Base-by-base conservation (phyloP, 2,797 vertebrate species). In the Propithecus deckenii region DNA sequence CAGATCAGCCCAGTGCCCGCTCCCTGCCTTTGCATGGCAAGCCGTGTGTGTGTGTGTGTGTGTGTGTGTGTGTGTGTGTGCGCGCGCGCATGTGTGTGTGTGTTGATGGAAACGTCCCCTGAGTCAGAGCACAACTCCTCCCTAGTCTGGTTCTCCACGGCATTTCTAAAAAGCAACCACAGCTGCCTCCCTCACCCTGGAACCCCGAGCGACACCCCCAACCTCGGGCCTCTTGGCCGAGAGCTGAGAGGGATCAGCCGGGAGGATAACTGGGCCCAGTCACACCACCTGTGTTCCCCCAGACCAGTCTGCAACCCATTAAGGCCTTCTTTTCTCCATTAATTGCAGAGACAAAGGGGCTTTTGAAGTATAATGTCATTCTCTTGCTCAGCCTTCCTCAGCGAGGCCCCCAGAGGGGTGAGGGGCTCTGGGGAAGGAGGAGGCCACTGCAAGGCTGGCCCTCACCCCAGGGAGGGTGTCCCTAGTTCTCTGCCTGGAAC, bases 281-380 rank as follows among this genome's bases (percentile, higher is more conserved):
- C 98, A 96, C 74, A 38, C 97, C 63, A 93, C 95, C 72, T 18
- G 7, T 89, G 88, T 0, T 7, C 22, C 23, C 89, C 69, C 89
- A 95, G 92, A 79, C 30, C 23, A 91, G 92, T 71, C 98, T 98
- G 98, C 96, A 95, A 97, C 94, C 96, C 97, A 96, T 97, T 98
- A 96, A 78, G 96, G 94, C 97, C 89, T 93, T 98, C 98, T 98
- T 86, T 98, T 98, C 97, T 55, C 97, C 94, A 95, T 97, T 98
- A 98, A 98, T 98, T 96, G 86, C 97, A 98, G 97, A 98, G 98
- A 97, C 97, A 97, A 96, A 97, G 94, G 72, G 59, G 46, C 9
- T 95, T 98, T 98, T 98, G 97, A 98, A 97, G 89, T 98, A 95
- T 91, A 90, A 97, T 76, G 95, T 90, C 50, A 74, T 91, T 97